A percentile compares a stretch with the other conserved stretches of the same genome.
Evolutionary conservation across 1,140 invertebrate species (phyloP).

Genomic region (Stegodyphus dumicola): DNA sequence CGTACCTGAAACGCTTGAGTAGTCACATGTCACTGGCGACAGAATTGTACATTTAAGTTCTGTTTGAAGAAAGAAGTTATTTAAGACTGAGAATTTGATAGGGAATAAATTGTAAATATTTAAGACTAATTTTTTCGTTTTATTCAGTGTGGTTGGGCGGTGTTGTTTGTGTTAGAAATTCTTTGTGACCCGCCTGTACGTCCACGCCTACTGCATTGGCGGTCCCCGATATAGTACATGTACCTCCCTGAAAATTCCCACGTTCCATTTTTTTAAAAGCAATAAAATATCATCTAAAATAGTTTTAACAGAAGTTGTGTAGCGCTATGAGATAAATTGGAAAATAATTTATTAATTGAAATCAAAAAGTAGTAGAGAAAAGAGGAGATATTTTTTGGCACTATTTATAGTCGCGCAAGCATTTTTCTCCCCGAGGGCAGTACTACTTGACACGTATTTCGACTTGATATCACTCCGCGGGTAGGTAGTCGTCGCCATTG

Average conservation of each 20-base stretch:
- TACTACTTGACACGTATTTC: conserved; percentile 43
- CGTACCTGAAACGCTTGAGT: no score
- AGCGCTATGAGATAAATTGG: background rate
- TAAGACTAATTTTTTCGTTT: conserved; percentile 6
- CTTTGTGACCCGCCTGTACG: conserved; percentile 59
- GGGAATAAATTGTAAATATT: no score
- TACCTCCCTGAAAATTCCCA: conserved; percentile 59
- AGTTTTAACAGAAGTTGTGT: background rate
- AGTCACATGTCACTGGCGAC: no score
- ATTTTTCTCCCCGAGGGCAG: conserved; percentile 46
- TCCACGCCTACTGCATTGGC: conserved; percentile 56
- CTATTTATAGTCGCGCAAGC: conserved; percentile 35
- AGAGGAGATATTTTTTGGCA: background rate
- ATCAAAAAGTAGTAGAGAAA: background rate
- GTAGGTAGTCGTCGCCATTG: conserved; percentile 50
- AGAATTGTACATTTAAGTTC: no score
- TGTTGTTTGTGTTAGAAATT: conserved; percentile 58
- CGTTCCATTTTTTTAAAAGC: conserved; percentile 20
- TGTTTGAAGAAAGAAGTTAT: no score
- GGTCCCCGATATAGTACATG: conserved; percentile 27
- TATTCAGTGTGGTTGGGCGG: conserved; percentile 43
- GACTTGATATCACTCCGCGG: conserved; percentile 36
- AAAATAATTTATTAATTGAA: background rate
- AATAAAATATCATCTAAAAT: background rate
- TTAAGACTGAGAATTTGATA: no score